phyloP scores from a whole-genome alignment of 1,140 invertebrate species.

The Zaprionus gabonicus region DNA sequence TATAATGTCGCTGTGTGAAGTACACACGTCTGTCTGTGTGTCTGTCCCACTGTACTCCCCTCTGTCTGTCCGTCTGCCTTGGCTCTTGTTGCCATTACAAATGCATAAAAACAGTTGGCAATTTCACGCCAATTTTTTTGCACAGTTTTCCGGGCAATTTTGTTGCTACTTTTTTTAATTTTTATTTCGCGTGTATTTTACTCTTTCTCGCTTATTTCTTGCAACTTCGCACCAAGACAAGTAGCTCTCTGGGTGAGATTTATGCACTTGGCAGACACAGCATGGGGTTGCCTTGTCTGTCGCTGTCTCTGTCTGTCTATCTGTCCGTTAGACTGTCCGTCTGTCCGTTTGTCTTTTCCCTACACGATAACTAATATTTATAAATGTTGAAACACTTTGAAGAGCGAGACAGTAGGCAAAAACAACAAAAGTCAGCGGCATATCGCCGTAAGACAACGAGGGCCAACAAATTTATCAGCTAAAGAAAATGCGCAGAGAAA shows the following conservation, averaged over 20 bases:
- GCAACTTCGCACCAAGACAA: constrained; percentile 40
- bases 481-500: constrained; percentile 46
- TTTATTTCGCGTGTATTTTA: constrained; percentile 63
- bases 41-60: background rate
- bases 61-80: background rate
- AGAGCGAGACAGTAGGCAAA: constrained; percentile 20
- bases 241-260: constrained; percentile 56
- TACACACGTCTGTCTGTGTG: constrained; percentile 14
- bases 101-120: constrained; percentile 79
- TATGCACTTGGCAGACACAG: constrained; percentile 75
- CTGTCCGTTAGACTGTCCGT: constrained; percentile 17
- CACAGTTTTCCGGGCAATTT: constrained; percentile 21
- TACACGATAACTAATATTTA: constrained; percentile 78
- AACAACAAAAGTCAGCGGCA: constrained; percentile 67
- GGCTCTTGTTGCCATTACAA: constrained; percentile 27
- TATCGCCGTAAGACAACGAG: constrained; percentile 66
- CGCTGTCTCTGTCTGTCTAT: background rate
- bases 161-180: constrained; percentile 64
- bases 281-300: constrained; percentile 52
- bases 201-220: constrained; percentile 14
- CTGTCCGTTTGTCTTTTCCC: constrained; percentile 41
- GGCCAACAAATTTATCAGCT: constrained; percentile 81
- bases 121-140: constrained; percentile 84
- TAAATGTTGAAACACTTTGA: constrained; percentile 52
- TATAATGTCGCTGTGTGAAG: constrained; percentile 66